Percentiles rank a stretch among this genome's conserved stretches.
phyloP scores from a whole-genome alignment of 2,888 invertebrate genomes.

The Erebia epiphron region DNA sequence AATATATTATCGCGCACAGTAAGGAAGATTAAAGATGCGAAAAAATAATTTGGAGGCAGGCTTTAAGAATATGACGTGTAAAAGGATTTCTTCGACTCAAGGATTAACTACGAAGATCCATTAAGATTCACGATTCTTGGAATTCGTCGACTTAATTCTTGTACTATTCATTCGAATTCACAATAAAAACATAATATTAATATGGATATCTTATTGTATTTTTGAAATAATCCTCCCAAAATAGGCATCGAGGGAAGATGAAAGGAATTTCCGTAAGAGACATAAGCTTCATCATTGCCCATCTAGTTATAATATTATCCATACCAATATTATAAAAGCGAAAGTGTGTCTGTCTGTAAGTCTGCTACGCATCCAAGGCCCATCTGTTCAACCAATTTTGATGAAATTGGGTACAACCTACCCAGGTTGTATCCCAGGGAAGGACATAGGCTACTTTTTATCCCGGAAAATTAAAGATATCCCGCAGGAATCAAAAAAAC shows the following conservation, averaged over 20 bases:
- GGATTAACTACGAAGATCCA: constrained; percentile 36
- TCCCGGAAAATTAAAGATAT: no score
- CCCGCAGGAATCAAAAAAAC: no score
- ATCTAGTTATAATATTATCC: no score
- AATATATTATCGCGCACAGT: constrained; percentile 62
- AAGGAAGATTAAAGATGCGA: constrained; percentile 56
- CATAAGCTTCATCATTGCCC: no score
- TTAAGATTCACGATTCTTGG: constrained; percentile 30
- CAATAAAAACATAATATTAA: not conserved
- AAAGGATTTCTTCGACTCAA: constrained; percentile 31
- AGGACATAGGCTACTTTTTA: no score
- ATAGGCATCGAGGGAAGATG: not conserved
- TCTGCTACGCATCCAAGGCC: no score
- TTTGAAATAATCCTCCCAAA: not conserved
- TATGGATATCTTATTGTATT: not conserved
- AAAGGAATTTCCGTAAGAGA: no score
- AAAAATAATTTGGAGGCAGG: constrained; percentile 28
- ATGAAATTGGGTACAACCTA: no score
- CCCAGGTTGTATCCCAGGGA: no score
- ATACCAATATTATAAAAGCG: no score
- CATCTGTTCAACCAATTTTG: no score
- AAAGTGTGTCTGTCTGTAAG: no score
- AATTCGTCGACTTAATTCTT: constrained; percentile 14
- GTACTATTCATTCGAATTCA: constrained; percentile 5
- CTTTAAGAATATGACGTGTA: constrained; percentile 32